These are phyloP conservation scores for Steinernema feltiae DNA, from an alignment of 1,140 invertebrate species.

Conservation along the genomic window DNA sequence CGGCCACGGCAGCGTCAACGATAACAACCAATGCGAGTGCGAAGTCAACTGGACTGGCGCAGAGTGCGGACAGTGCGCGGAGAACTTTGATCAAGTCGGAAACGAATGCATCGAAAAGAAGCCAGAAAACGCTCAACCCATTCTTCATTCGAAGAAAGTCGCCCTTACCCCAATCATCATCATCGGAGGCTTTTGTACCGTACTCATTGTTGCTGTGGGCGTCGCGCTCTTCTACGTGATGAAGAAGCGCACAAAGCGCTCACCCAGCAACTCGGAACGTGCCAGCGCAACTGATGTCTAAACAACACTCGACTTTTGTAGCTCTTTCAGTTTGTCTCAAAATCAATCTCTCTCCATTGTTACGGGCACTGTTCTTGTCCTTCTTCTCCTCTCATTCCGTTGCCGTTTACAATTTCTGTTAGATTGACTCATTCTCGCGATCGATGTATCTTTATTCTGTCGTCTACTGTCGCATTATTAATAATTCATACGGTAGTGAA, in stretches of 20 bases:
- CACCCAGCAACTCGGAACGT: conserved; percentile 3
- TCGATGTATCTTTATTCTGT: not conserved
- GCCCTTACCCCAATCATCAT: not conserved
- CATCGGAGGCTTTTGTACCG: not conserved
- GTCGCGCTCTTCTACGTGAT: conserved; percentile 2
- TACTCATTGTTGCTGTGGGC: not conserved
- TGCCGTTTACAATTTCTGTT: not conserved
- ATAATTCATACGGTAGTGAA: not conserved
- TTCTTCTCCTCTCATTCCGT: not conserved
- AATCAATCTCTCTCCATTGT: not conserved
- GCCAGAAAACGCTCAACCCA: conserved; percentile 19
- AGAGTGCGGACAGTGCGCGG: conserved; percentile 23
- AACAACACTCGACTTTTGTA: not conserved
- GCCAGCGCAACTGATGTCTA: conserved; percentile 1
- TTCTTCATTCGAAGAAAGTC: conserved; percentile 20
- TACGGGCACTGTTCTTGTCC: conserved; percentile 10
- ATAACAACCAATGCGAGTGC: conserved; percentile 31
- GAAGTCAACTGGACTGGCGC: conserved; percentile 22
- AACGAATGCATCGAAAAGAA: conserved; percentile 24
- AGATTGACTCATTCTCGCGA: not conserved
- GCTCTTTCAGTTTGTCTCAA: not conserved
- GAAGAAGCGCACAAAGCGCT: not conserved
- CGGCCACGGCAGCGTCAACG: conserved; percentile 20
- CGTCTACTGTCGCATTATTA: not conserved
- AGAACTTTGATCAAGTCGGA: conserved; percentile 19